Conservation (phyloP, 2,888 invertebrate genomes). For the Caenorhabditis doughertyi region DNA sequence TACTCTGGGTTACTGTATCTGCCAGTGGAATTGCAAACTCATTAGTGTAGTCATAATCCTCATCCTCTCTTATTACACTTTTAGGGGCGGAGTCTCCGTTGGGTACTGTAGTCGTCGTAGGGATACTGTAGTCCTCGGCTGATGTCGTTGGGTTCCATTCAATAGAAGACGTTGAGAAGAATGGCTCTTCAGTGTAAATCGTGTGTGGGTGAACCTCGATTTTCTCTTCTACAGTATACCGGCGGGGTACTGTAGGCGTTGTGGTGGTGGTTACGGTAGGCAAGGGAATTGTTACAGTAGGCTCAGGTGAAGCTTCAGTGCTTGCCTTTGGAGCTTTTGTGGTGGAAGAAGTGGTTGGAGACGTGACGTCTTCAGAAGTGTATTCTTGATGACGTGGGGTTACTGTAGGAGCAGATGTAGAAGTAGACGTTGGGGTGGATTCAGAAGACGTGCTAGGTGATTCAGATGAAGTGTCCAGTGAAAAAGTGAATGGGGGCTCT, state of each 20-base stretch:
- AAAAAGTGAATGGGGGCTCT: conserved; percentile 32
- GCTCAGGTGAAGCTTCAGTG: too few species aligned
- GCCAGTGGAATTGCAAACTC: conserved; percentile 29
- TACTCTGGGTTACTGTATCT: neutral
- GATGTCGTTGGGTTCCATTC: conserved; percentile 55
- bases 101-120: conserved; percentile 11
- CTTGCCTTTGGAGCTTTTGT: too few species aligned
- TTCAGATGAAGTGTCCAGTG: conserved; percentile 15
- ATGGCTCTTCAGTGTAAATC: conserved; percentile 65
- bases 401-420: conserved; percentile 11
- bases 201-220: conserved; percentile 54
- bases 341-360: neutral
- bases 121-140: conserved; percentile 26
- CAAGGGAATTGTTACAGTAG: neutral
- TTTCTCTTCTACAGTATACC: conserved; percentile 36
- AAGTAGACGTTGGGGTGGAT: neutral
- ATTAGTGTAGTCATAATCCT: conserved; percentile 62
- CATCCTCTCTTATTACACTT: conserved; percentile 40
- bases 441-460: neutral
- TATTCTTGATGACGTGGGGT: neutral
- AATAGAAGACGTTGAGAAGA: conserved; percentile 44
- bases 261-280: conserved; percentile 16
- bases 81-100: too few species aligned
- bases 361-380: neutral
- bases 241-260: conserved; percentile 18